Percentiles rank a stretch among this genome's conserved stretches.
Evolutionary conservation across 1,140 invertebrate genomes (phyloP).

Genomic region (Dendrolimus punctatus): DNA sequence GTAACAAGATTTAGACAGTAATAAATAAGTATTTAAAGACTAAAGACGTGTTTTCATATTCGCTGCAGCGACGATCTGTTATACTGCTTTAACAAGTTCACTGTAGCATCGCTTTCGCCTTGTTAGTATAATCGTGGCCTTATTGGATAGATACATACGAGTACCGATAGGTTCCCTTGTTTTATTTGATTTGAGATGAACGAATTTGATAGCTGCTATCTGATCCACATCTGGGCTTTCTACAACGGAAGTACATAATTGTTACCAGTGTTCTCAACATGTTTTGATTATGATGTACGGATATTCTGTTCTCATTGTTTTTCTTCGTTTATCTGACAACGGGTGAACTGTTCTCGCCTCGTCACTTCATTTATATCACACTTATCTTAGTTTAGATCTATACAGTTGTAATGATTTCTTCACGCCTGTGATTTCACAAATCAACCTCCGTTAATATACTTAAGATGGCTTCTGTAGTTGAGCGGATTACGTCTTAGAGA

Average conservation of each 20-base stretch:
- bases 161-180: conserved; percentile 10
- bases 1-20: not conserved
- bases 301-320: not conserved
- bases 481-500: too few relatives aligned
- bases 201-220: conserved; percentile 13
- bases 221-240: conserved; percentile 14
- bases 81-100: too few relatives aligned
- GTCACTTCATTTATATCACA: too few relatives aligned
- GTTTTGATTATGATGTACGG: conserved; percentile 2
- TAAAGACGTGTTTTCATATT: not conserved
- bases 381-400: too few relatives aligned
- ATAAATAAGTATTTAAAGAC: not conserved
- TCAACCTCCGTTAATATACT: too few relatives aligned
- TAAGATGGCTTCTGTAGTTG: too few relatives aligned
- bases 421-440: too few relatives aligned
- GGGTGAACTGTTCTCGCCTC: too few relatives aligned
- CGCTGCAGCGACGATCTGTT: not conserved
- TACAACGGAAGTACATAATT: conserved; percentile 7
- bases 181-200: conserved; percentile 23
- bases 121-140: too few relatives aligned
- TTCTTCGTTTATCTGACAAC: not conserved
- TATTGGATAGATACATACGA: too few relatives aligned
- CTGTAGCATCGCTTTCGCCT: too few relatives aligned
- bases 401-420: too few relatives aligned
- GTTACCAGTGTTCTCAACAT: conserved; percentile 3